A percentile compares a stretch with the other conserved stretches of the same genome.
These are phyloP conservation scores for Meles meles DNA, from an alignment of 2,113 vertebrate species.

Conservation along the genomic window DNA sequence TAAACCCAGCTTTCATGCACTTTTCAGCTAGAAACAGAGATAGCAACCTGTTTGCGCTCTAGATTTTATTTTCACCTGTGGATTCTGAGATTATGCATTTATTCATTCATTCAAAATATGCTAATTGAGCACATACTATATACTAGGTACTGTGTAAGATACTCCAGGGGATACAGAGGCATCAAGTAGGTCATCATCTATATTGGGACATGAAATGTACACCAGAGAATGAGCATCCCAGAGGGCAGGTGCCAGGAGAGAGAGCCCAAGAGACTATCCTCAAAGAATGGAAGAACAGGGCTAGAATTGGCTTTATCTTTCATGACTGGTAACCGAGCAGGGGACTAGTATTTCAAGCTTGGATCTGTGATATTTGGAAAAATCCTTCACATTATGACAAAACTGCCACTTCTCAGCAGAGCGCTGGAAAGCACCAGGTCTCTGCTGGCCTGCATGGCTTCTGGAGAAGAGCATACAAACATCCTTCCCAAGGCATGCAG, in stretches of 20 bases:
- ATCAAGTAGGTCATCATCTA: not conserved
- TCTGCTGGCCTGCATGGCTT: not conserved
- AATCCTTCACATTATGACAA: not conserved
- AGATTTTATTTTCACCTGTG: slow-evolving; percentile 32
- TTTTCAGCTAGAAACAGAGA: slow-evolving; percentile 35
- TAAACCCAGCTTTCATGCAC: slow-evolving; percentile 22
- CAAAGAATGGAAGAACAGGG: not conserved
- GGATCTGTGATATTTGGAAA: not conserved
- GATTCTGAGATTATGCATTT: not conserved
- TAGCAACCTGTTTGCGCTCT: not conserved
- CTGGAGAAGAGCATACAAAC: not conserved
- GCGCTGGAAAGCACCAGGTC: not conserved
- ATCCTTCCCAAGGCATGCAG: not conserved
- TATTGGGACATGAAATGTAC: not conserved
- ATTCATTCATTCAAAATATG: slow-evolving; percentile 3
- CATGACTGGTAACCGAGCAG: not conserved
- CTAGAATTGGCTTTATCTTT: not conserved
- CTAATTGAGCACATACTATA: not conserved
- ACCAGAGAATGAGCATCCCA: not conserved
- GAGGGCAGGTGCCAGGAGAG: not conserved
- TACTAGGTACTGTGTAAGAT: not conserved
- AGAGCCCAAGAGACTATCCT: not conserved
- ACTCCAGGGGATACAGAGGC: not conserved
- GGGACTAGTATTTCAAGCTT: not conserved
- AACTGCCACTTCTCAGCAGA: not conserved